A percentile compares a stretch with the other conserved stretches of the same genome.
phyloP scores from a whole-genome alignment of 2,113 vertebrate genomes.

The Natator depressus region DNA sequence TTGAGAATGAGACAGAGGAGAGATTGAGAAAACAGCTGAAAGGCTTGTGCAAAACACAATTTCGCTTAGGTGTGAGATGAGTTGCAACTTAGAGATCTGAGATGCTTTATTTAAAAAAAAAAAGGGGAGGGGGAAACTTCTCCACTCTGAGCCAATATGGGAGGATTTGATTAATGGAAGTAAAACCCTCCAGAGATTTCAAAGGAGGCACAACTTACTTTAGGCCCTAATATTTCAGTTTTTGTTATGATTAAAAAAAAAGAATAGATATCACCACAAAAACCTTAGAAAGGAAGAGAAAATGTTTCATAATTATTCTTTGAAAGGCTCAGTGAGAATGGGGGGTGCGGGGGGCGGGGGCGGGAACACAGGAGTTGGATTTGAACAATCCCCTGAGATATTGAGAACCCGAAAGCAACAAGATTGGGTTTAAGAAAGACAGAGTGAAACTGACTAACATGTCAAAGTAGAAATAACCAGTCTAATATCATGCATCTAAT shows the following conservation, averaged over 20 bases:
- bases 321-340: neutral
- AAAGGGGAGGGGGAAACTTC: neutral
- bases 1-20: slow-evolving; percentile 80
- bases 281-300: neutral
- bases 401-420: neutral
- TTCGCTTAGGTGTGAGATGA: slow-evolving; percentile 82
- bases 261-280: neutral
- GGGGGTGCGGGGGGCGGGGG: neutral
- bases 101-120: slow-evolving; percentile 54
- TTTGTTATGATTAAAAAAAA: slow-evolving; percentile 1
- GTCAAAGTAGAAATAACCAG: neutral
- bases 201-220: slow-evolving; percentile 19
- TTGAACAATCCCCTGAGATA: neutral
- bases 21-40: slow-evolving; percentile 80
- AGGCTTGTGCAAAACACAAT: slow-evolving; percentile 77
- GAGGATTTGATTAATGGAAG: slow-evolving; percentile 49
- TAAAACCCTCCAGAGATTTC: slow-evolving; percentile 53
- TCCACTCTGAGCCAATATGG: neutral
- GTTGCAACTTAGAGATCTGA: slow-evolving; percentile 63
- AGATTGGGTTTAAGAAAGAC: neutral
- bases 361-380: neutral
- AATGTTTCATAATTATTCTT: neutral
- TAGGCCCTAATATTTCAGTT: slow-evolving; percentile 47
- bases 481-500: neutral
- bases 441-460: neutral